phyloP scores from a whole-genome alignment of 1,140 invertebrate species.

The Drosophila takahashii region DNA sequence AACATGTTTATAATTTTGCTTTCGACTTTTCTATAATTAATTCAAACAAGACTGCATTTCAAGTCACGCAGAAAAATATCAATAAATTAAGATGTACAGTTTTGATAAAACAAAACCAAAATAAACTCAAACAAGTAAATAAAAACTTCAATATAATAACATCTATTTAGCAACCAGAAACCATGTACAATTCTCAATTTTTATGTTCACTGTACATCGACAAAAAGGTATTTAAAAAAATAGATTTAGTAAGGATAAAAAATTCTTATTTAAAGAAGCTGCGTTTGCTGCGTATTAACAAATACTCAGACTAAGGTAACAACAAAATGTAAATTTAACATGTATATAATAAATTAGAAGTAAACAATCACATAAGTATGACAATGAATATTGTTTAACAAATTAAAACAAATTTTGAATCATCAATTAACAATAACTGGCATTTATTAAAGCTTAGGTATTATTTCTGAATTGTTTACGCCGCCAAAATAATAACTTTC shows the following conservation, averaged over 20 bases:
- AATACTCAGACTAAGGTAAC: neutral
- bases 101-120: neutral
- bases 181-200: neutral
- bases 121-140: neutral
- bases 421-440: conserved; percentile 1
- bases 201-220: too few relatives aligned
- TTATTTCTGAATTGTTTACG: neutral
- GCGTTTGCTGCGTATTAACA: too few relatives aligned
- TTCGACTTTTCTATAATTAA: neutral
- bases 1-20: conserved; percentile 19
- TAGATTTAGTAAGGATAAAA: neutral
- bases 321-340: too few relatives aligned
- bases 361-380: neutral
- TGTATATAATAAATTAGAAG: neutral
- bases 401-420: conserved; percentile 3
- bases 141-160: neutral
- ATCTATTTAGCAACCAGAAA: too few relatives aligned
- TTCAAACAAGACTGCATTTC: conserved; percentile 12
- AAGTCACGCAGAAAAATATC: conserved; percentile 14
- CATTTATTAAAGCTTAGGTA: neutral
- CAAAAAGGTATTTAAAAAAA: too few relatives aligned
- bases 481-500: neutral
- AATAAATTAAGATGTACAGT: conserved; percentile 8
- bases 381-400: neutral
- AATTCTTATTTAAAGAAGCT: neutral